These are phyloP conservation scores for Zophobas atratus DNA, from an alignment of 1,140 invertebrate species.

Conservation along the genomic window DNA sequence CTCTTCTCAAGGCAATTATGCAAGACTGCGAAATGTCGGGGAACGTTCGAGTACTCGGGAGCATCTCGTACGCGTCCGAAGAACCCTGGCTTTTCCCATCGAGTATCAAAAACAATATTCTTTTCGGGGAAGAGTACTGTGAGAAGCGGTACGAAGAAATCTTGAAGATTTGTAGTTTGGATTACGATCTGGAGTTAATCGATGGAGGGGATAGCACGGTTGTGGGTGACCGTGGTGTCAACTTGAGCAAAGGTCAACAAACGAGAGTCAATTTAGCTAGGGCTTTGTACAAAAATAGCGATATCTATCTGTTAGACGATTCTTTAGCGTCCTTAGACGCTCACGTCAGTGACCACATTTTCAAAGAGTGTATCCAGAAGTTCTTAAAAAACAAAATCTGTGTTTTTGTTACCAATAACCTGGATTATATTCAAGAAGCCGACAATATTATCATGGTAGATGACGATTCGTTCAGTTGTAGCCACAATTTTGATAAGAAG, in stretches of 20 bases:
- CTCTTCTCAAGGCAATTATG: constrained; percentile 79
- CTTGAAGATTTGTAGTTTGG: constrained; percentile 74
- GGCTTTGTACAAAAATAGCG: constrained; percentile 83
- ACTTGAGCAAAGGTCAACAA: constrained; percentile 91
- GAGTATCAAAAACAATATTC: constrained; percentile 74
- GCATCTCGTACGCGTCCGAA: constrained; percentile 74
- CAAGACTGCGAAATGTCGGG: constrained; percentile 73
- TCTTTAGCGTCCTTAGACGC: constrained; percentile 86
- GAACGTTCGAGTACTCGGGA: constrained; percentile 65
- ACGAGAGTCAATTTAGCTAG: constrained; percentile 90
- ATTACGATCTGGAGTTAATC: constrained; percentile 79
- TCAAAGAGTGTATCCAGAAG: constrained; percentile 79
- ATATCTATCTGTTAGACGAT: constrained; percentile 89
- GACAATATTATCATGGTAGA: constrained; percentile 77
- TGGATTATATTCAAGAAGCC: constrained; percentile 86
- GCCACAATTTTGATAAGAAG: background rate
- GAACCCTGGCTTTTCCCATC: constrained; percentile 75
- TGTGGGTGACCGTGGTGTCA: constrained; percentile 87
- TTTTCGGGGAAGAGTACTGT: constrained; percentile 71
- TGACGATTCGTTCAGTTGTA: constrained; percentile 69
- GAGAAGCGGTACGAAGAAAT: constrained; percentile 72
- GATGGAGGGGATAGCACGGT: constrained; percentile 82
- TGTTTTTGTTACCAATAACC: constrained; percentile 90
- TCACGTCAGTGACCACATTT: constrained; percentile 79
- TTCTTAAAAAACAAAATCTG: constrained; percentile 81